Evolutionary conservation across 2,888 invertebrate genomes (phyloP).

Genomic region (Limenitis camilla): DNA sequence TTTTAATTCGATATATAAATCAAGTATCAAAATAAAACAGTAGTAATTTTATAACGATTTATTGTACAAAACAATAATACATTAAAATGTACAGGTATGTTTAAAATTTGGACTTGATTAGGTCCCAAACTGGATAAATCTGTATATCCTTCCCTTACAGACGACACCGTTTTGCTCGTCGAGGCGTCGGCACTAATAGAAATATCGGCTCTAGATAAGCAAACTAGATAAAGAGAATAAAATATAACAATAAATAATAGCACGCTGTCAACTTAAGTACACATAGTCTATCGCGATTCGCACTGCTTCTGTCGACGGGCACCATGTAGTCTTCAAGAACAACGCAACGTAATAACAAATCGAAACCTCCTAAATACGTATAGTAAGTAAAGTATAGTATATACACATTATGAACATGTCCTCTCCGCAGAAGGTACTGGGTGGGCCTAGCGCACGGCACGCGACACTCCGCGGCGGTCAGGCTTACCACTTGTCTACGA

Average conservation of each 20-base stretch:
- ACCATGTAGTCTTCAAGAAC: slow-evolving; percentile 73
- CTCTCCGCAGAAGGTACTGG: slow-evolving; percentile 55
- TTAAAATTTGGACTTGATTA: slow-evolving; percentile 68
- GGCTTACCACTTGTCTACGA: slow-evolving; percentile 81
- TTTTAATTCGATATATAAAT: not conserved
- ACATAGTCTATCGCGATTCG: slow-evolving; percentile 72
- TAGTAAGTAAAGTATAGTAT: slow-evolving; percentile 36
- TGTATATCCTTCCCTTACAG: slow-evolving; percentile 72
- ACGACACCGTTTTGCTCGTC: slow-evolving; percentile 75
- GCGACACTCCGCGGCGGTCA: slow-evolving; percentile 35
- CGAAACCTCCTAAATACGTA: slow-evolving; percentile 73
- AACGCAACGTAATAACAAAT: slow-evolving; percentile 72
- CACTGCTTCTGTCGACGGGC: slow-evolving; percentile 73
- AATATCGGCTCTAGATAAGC: slow-evolving; percentile 70
- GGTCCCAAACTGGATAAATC: slow-evolving; percentile 71
- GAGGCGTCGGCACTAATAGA: slow-evolving; percentile 73
- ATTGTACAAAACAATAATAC: slow-evolving; percentile 77
- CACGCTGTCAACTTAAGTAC: slow-evolving; percentile 74
- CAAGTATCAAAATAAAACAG: slow-evolving; percentile 41
- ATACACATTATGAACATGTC: slow-evolving; percentile 74
- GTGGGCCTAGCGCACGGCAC: slow-evolving; percentile 31
- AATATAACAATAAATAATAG: slow-evolving; percentile 71
- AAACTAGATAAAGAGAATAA: slow-evolving; percentile 70
- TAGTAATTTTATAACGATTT: slow-evolving; percentile 73
- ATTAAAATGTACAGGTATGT: slow-evolving; percentile 77